phyloP scores from a whole-genome alignment of 2,888 invertebrate species.

The Blomia tropicalis region DNA sequence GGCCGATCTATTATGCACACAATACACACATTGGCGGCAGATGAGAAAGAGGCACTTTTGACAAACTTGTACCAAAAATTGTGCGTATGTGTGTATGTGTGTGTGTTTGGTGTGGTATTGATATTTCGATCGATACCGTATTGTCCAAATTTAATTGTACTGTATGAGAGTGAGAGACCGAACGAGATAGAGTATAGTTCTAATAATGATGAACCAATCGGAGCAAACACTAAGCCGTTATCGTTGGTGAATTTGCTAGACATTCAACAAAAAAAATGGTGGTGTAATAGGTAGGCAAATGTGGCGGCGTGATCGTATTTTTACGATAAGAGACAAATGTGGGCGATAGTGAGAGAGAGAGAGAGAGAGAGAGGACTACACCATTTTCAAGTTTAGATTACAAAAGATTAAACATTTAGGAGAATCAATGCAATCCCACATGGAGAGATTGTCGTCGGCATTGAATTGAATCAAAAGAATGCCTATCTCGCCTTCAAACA shows the following conservation, averaged over 20 bases:
- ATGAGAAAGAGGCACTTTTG: no score
- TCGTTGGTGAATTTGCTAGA: not conserved
- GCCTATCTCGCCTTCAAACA: no score
- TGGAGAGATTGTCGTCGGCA: not conserved
- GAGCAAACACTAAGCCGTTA: not conserved
- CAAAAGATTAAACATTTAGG: slow-evolving; percentile 1
- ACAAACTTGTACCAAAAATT: no score
- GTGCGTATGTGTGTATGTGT: no score
- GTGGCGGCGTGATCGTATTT: not conserved
- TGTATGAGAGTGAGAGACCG: not conserved
- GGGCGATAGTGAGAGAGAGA: not conserved
- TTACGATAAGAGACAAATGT: not conserved
- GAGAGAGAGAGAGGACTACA: not conserved
- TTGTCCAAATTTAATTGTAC: no score
- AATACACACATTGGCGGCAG: no score
- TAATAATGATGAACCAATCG: not conserved
- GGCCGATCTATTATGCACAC: no score
- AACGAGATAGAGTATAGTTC: no score
- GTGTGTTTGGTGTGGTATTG: not conserved
- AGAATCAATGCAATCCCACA: slow-evolving; percentile 1
- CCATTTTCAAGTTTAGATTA: slow-evolving; percentile 11
- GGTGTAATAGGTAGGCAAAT: no score
- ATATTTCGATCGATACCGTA: not conserved
- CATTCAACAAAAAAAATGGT: no score
- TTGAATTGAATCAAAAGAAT: no score